These are phyloP conservation scores for Oreochromis aureus DNA, from an alignment of 2,113 vertebrate genomes.

Conservation along the genomic window DNA sequence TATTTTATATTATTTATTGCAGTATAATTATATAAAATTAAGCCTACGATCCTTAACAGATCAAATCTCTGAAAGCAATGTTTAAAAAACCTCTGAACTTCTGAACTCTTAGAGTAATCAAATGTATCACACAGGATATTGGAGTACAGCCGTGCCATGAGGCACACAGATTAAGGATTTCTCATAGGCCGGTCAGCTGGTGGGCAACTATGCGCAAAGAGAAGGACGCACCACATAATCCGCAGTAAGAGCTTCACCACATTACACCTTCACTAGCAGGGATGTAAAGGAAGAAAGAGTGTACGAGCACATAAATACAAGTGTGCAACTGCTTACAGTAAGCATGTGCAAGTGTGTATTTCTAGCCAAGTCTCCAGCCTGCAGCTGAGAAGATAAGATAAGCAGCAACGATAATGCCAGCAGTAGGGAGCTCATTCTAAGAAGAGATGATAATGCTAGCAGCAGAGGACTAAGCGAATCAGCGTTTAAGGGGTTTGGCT, in stretches of 20 bases:
- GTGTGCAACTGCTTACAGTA: neutral
- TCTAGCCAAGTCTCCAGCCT: slow-evolving; percentile 37
- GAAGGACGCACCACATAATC: neutral
- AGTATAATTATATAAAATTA: neutral
- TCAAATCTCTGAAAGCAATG: neutral
- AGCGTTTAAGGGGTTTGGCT: slow-evolving; percentile 32
- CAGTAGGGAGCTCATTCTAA: slow-evolving; percentile 22
- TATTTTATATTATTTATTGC: neutral
- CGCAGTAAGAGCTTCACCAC: neutral
- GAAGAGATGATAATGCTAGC: neutral
- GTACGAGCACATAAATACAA: neutral
- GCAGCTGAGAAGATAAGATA: slow-evolving; percentile 54
- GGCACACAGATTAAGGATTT: neutral
- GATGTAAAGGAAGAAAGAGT: neutral
- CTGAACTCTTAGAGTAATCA: neutral
- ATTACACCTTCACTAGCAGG: neutral
- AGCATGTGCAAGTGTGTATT: neutral
- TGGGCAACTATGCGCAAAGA: neutral
- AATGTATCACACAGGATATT: neutral
- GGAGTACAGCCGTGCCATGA: neutral
- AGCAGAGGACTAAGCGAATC: neutral
- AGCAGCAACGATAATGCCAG: slow-evolving; percentile 48
- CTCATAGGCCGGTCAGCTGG: slow-evolving; percentile 1
- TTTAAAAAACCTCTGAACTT: neutral
- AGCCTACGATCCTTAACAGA: neutral